phyloP scores from a whole-genome alignment of 2,113 vertebrate genomes.

The Hemiscyllium ocellatum region DNA sequence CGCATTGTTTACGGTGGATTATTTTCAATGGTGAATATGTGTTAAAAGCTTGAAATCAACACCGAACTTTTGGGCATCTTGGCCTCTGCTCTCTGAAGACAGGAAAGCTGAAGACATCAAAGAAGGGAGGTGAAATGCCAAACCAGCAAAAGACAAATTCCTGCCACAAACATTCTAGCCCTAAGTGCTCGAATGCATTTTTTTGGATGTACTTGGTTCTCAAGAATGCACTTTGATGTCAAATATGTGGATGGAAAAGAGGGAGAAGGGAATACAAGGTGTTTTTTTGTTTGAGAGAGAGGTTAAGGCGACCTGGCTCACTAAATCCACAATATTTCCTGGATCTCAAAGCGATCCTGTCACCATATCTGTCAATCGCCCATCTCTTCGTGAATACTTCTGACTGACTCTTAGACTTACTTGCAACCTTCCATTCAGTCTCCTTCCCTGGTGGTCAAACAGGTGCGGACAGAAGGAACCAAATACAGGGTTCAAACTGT shows the following conservation, averaged over 20 bases:
- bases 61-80: not conserved
- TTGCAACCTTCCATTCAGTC: not conserved
- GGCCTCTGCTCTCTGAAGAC: constrained; percentile 1
- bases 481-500: not conserved
- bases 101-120: constrained; percentile 24
- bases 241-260: not conserved
- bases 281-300: not conserved
- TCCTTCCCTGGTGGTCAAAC: not conserved
- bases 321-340: not conserved
- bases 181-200: not conserved
- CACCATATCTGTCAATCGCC: not conserved
- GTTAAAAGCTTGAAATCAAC: constrained; percentile 29
- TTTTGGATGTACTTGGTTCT: not conserved
- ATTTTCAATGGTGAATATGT: constrained; percentile 11
- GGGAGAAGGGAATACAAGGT: not conserved
- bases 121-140: constrained; percentile 10
- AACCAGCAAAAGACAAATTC: not conserved
- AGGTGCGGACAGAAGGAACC: not conserved
- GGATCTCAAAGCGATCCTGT: not conserved
- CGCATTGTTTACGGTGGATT: constrained; percentile 18
- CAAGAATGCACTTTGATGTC: not conserved
- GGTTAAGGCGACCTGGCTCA: not conserved
- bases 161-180: constrained; percentile 3
- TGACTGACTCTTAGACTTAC: not conserved
- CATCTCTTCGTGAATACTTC: not conserved